A percentile compares a stretch with the other conserved stretches of the same genome.
Evolutionary conservation across 2,113 vertebrate species (phyloP).

Genomic region (Cyrtonyx montezumae): DNA sequence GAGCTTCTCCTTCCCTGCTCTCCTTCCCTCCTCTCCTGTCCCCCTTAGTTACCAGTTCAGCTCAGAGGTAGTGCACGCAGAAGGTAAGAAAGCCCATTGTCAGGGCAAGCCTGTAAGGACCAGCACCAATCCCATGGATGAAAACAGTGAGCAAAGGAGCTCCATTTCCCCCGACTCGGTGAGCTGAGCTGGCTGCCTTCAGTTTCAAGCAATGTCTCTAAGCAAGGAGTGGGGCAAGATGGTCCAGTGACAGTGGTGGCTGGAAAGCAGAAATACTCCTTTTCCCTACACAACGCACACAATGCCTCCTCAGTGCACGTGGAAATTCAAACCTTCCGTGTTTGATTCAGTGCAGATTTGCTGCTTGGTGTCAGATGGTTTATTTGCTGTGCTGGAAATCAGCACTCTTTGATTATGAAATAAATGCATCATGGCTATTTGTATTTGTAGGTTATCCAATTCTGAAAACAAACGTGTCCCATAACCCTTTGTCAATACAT

Average conservation of each 20-base stretch:
- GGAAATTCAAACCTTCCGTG: background rate
- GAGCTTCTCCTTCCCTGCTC: slow-evolving; percentile 16
- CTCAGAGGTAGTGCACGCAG: background rate
- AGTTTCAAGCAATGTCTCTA: no score
- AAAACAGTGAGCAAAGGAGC: background rate
- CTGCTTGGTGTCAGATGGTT: background rate
- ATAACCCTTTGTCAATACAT: background rate
- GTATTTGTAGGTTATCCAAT: background rate
- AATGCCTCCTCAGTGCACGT: accelerated
- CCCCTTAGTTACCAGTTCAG: background rate
- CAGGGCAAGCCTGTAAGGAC: background rate
- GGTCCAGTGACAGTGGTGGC: no score
- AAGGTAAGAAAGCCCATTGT: background rate
- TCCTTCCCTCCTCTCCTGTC: background rate
- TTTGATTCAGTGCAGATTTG: background rate
- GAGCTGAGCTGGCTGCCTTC: no score
- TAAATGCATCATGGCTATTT: background rate
- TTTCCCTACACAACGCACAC: background rate
- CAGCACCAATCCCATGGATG: background rate
- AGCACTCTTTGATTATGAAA: background rate
- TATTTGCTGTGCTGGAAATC: background rate
- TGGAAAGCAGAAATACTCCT: background rate
- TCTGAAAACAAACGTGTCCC: background rate
- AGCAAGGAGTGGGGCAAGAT: no score
- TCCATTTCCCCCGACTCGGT: background rate